Evolutionary conservation across 2,113 vertebrate species (phyloP), one percentile per base, ranked within the genome.

Genomic region (Neotragus pygmaeus): DNA sequence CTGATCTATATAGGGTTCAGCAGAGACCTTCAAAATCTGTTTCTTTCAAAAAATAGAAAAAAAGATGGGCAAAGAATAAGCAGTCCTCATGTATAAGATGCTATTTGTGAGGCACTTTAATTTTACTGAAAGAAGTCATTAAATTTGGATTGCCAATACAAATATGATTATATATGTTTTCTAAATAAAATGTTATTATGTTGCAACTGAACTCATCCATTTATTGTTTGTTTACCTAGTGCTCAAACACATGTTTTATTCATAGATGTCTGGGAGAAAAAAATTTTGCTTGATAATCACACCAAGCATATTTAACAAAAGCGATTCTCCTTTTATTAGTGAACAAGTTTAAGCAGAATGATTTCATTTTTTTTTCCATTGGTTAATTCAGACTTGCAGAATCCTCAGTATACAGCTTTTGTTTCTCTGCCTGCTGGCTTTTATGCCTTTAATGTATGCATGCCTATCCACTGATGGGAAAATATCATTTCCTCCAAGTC

Each of bases 361-460:
- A 98, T 98, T 98, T 98, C 70, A 70, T 97, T 96, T 70, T 94
- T 64, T 85, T 16, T 36, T 23, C 27, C 49, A 94, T 98, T 86
- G 91, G 97, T 98, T 98, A 30, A 90, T 97, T 98, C 98, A 97
- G 96, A 94, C 95, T 97, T 94, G 82, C 96, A 92, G 82, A 92
- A 95, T 73, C 93, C 97, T 28, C 73, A 73, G 95, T 73, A 49
- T 60, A 55, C 93, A 92, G 94, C 97, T 14, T 98, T 96, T 97
- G 97, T 97, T 98, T 97, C 98, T 98, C 95, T 58, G 95, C 62
- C 93, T 96, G 93, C 95, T 96, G 97, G 98, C 98, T 98, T 98
- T 98, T 97, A 95, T 98, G 95, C 95, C 96, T 96, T 96, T 99
- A 98, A 99, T 99, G 97, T 97, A 98, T 98, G 96, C 94, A 73